Evolutionary conservation across 2,888 invertebrate species (phyloP).

Genomic region (Tenthredo scrophulariae): DNA sequence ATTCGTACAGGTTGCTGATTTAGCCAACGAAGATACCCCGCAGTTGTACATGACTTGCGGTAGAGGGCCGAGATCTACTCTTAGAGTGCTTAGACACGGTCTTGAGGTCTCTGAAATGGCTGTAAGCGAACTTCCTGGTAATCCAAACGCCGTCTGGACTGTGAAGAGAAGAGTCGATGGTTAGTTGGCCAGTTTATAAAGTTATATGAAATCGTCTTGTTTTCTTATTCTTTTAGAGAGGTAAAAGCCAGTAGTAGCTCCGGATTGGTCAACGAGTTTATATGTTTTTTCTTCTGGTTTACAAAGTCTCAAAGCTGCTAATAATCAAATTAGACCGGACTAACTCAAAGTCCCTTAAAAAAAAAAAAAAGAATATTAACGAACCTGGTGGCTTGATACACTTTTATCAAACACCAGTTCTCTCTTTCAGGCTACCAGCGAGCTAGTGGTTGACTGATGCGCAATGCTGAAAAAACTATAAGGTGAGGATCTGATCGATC

Average conservation of each 20-base stretch:
- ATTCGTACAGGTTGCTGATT: slow-evolving; percentile 87
- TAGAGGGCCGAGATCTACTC: slow-evolving; percentile 94
- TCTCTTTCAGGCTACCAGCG: slow-evolving; percentile 88
- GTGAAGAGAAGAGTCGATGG: slow-evolving; percentile 98
- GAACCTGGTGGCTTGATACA: slow-evolving; percentile 83
- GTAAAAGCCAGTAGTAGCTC: slow-evolving; percentile 15
- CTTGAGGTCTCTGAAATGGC: slow-evolving; percentile 99
- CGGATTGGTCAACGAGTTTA: neutral
- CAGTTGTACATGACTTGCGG: slow-evolving; percentile 98
- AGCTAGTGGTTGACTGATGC: slow-evolving; percentile 75
- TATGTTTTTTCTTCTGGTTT: slow-evolving; percentile 68
- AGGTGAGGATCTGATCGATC: slow-evolving; percentile 73
- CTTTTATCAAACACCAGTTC: slow-evolving; percentile 93
- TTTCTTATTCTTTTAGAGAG: neutral
- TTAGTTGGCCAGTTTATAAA: slow-evolving; percentile 80
- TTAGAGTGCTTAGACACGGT: slow-evolving; percentile 96
- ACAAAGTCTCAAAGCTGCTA: slow-evolving; percentile 78
- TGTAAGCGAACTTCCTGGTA: slow-evolving; percentile 99
- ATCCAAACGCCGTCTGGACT: slow-evolving; percentile 99
- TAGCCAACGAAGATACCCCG: slow-evolving; percentile 99
- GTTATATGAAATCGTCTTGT: neutral
- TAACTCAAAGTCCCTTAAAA: slow-evolving; percentile 81
- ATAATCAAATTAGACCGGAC: slow-evolving; percentile 74
- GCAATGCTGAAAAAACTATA: slow-evolving; percentile 70
- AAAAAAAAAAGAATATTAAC: slow-evolving; percentile 71